These are phyloP conservation scores for Platynereis dumerilii DNA, from an alignment of 2,888 invertebrate species.

Conservation along the genomic window DNA sequence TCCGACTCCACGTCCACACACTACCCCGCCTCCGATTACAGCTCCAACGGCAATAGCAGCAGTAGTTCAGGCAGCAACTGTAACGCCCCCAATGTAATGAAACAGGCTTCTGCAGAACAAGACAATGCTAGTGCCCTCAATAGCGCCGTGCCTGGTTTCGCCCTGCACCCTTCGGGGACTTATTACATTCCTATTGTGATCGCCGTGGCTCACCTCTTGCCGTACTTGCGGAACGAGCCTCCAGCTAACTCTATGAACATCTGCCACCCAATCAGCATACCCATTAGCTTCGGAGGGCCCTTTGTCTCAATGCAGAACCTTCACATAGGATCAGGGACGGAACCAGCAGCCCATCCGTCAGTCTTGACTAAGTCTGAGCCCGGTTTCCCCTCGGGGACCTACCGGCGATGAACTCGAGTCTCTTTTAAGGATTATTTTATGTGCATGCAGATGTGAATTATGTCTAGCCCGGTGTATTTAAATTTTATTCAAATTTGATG, in stretches of 20 bases:
- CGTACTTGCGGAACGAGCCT: constrained; percentile 31
- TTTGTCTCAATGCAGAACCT: background rate
- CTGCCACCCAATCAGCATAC: constrained; percentile 59
- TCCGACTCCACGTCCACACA: constrained; percentile 6
- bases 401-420: too few species aligned
- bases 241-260: constrained; percentile 24
- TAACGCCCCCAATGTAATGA: background rate
- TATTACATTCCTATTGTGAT: constrained; percentile 81
- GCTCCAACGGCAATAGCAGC: constrained; percentile 9
- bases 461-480: too few species aligned
- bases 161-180: constrained; percentile 84
- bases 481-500: too few species aligned
- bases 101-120: background rate
- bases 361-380: too few species aligned
- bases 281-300: constrained; percentile 53
- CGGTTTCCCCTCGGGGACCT: too few species aligned
- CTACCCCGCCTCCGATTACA: constrained; percentile 16
- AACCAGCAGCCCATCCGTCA: too few species aligned
- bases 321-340: background rate
- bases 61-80: background rate
- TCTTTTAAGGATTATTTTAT: too few species aligned
- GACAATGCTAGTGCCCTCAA: background rate
- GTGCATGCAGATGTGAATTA: too few species aligned
- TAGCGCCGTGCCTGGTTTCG: constrained; percentile 82
- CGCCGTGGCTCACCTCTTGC: constrained; percentile 40